Base-by-base conservation (phyloP, 1,140 invertebrate species). In the Philotrypesis tridentata region DNA sequence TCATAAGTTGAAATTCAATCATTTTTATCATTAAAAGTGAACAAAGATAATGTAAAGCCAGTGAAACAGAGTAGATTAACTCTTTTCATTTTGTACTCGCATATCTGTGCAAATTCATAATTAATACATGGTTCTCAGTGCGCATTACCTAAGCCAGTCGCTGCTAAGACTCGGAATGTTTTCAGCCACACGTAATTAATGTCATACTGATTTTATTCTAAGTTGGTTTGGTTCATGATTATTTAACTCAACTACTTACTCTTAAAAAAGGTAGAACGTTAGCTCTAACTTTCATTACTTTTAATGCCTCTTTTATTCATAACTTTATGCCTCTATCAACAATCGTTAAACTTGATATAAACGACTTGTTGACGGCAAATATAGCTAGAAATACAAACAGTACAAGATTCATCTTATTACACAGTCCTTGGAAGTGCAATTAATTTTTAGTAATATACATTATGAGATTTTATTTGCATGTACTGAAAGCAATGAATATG, bases 261-360 rank as follows among this genome's bases (percentile, higher is more conserved):
- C 37, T 71, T 68, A 68, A 65, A 77, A 17, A 63, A 72, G 33
- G 40, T 37, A 63, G 33, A 77, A 82, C 48, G 9, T 71, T 27
- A 77, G 74, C 33, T 55, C 67, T 65, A 7, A 29, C 48, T 70
- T 77, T 61, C 33, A 71, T 70, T 68, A 23, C n/a, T 63, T 61
- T 82, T 82, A 82, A 82, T 82, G 74, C 80, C 80, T 76, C 73
- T 77, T 63, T 77, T 60, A 43, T 48, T 37, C 25, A 68, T 70
- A 81, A 74, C 17, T 48, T 74, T 65, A 9, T 40, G 2, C 17
- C 17, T 11, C 14, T 37, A 63, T 17, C 23, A 79, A 31, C 12
- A 61, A 61, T n/a, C 48, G 61, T 61, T 61, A 60, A 71, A 48
- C 21, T 55, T 55, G 48, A 55, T 55, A 55, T 14, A 55, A 67